Evolutionary conservation across 2,113 vertebrate genomes (phyloP).

Genomic region (Martes martes): DNA sequence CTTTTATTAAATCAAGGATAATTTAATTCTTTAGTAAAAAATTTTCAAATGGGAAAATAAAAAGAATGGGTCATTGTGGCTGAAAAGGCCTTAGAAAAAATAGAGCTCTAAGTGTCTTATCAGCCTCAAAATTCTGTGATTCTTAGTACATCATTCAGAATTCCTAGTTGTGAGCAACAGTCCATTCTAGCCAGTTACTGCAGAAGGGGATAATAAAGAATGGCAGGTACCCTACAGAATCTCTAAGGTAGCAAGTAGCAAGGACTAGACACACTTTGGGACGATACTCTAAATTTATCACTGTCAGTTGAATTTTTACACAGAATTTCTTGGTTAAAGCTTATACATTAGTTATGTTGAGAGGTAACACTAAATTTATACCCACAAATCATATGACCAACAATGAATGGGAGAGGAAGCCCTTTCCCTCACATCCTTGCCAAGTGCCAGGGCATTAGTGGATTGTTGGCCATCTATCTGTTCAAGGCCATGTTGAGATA

Average conservation of each 20-base stretch:
- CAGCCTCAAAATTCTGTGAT: slow-evolving; percentile 23
- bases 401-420: neutral
- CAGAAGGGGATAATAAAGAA: neutral
- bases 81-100: neutral
- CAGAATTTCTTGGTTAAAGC: neutral
- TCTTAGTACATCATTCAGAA: neutral
- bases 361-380: neutral
- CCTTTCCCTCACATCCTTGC: neutral
- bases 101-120: neutral
- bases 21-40: slow-evolving; percentile 24
- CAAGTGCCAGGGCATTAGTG: neutral
- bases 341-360: neutral
- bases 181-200: neutral
- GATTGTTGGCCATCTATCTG: neutral
- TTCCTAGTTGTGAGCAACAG: neutral
- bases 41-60: neutral
- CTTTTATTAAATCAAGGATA: slow-evolving; percentile 26
- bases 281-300: neutral
- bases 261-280: neutral
- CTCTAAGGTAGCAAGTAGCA: neutral
- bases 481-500: neutral
- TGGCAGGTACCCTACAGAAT: neutral
- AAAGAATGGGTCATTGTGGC: neutral
- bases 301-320: neutral
- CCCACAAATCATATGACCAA: neutral